phyloP scores from a whole-genome alignment of 2,888 invertebrate species.

The Prostheceraeus crozeri region DNA sequence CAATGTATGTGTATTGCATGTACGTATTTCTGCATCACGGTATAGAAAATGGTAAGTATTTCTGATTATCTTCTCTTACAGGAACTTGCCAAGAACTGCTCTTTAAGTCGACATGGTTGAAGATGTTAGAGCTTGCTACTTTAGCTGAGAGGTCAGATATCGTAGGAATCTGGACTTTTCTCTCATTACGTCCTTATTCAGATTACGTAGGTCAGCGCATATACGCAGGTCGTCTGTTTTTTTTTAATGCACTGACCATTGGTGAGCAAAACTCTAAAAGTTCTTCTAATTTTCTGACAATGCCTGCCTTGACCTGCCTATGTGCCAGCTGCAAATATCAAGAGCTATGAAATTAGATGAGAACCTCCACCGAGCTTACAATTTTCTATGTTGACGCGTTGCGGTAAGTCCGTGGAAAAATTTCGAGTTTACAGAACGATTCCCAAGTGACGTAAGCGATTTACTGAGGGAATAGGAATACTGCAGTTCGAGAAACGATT shows the following conservation, averaged over 20 bases:
- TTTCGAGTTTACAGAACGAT: no score
- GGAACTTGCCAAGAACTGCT: neutral
- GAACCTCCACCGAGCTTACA: no score
- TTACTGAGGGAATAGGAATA: no score
- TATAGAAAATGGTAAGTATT: no score
- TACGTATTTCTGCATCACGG: no score
- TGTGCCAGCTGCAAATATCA: no score
- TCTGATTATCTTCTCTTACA: neutral
- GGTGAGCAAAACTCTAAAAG: conserved; percentile 4
- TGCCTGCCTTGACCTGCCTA: neutral
- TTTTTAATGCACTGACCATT: conserved; percentile 5
- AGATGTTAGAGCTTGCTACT: neutral
- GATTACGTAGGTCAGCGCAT: neutral
- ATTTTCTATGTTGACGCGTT: no score
- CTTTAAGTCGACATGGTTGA: neutral
- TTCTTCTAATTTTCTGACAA: conserved; percentile 2
- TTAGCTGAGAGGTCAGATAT: neutral
- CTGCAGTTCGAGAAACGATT: no score
- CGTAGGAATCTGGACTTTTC: conserved; percentile 17
- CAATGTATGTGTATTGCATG: no score
- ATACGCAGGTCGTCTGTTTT: conserved; percentile 10
- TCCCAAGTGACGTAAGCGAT: no score
- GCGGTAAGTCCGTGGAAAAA: no score
- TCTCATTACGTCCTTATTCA: neutral
- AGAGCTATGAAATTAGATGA: no score